These are phyloP conservation scores for Neomorphus geoffroyi DNA, from an alignment of 2,797 vertebrate genomes.

Conservation along the genomic window DNA sequence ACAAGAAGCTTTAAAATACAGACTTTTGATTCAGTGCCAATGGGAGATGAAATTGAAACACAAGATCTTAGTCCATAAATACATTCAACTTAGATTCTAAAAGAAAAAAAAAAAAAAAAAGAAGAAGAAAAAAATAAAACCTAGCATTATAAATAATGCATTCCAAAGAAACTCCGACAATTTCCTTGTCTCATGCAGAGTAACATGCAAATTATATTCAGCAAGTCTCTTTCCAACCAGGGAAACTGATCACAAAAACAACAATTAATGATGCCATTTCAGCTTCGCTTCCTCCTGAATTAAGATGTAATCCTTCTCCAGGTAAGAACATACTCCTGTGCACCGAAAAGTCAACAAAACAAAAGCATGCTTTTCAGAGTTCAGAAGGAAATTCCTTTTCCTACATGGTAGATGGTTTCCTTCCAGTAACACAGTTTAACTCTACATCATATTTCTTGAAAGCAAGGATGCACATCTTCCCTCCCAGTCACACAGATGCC, in stretches of 20 bases:
- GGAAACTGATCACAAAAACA: not conserved
- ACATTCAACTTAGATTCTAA: not conserved
- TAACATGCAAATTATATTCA: not conserved
- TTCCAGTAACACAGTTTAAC: not conserved
- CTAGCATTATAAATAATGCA: not conserved
- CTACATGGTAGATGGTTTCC: not conserved
- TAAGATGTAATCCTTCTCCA: not conserved
- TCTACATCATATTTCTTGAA: not conserved
- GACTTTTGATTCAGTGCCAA: not conserved
- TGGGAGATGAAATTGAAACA: not conserved
- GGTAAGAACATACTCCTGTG: not conserved
- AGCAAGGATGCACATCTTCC: not conserved
- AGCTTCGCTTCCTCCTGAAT: not conserved
- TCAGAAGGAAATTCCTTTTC: not conserved
- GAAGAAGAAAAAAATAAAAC: too few relatives aligned
- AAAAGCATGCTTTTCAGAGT: not conserved
- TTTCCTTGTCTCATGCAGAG: not conserved
- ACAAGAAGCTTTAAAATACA: not conserved
- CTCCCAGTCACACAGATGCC: not conserved
- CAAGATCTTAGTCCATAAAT: not conserved
- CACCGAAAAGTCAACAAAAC: not conserved
- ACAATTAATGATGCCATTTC: not conserved
- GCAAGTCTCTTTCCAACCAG: not conserved
- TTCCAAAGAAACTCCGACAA: not conserved
- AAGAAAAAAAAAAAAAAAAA: rapidly evolving